Evolutionary conservation across 2,797 vertebrate genomes (phyloP), one percentile per base, ranked within the genome.

Genomic region (Buceros bicornis): DNA sequence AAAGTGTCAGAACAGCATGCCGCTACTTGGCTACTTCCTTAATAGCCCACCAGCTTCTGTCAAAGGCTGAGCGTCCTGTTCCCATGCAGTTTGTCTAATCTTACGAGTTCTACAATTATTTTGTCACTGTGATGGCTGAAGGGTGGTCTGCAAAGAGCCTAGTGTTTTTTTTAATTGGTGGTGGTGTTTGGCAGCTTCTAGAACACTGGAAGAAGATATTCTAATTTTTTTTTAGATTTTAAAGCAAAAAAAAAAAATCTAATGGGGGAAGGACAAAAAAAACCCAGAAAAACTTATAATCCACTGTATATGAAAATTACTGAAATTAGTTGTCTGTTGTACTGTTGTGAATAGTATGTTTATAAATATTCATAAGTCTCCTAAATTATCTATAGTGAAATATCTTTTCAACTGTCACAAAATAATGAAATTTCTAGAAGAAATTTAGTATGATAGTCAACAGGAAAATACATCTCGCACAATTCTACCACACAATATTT

Each of bases 61-160:
- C 97, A 96, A 94, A 93, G 76, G 82, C 86, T 95, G 88, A 11
- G 93, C 90, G 97, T 97, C 97, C 96, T 97, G 95, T 95, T 96
- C 96, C 86, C 89, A 71, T 92, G 96, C 45, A 96, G 95, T 92
- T 96, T 96, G 87, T 90, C 97, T 97, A 94, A 96, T 97, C 96
- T 95, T 91, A 83, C 10, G 16, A 94, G 87, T 97, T 93, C 96
- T 96, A 84, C 97, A 98, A 98, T 98, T 98, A 98, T 97, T 97
- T 94, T 98, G 98, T 98, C 98, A 97, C 43, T 76, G 71, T 95
- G 95, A 96, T 90, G 89, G 90, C 35, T 96, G 94, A 97, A 95
- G 83, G 45, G 70, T 95, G 92, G 97, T 93, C 97, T 95, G 70
- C 61, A 82, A 97, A 97, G 61, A 78, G 60, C 54, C 50, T 56